These are phyloP conservation scores for Sus cebifrons DNA, from an alignment of 2,797 vertebrate genomes.

Conservation along the genomic window DNA sequence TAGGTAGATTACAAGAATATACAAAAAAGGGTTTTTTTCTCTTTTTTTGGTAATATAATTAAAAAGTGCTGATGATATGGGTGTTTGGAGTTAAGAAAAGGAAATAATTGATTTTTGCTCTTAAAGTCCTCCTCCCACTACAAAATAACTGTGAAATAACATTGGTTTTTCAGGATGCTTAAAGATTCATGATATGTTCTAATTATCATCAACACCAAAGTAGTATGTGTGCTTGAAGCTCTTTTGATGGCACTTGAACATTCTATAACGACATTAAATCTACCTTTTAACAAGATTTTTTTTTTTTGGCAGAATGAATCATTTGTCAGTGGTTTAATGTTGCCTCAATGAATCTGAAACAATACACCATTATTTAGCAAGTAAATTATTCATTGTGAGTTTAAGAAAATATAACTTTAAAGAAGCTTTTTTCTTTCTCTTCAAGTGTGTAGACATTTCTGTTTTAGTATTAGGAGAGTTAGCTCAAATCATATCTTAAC, in stretches of 20 bases:
- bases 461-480: not conserved
- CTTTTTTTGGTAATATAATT: not conserved
- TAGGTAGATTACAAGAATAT: not conserved
- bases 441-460: not conserved
- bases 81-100: not conserved
- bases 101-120: not conserved
- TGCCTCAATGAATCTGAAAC: not conserved
- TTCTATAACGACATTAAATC: not conserved
- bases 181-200: not conserved
- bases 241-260: not conserved
- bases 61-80: not conserved
- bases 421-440: not conserved
- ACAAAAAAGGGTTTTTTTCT: not conserved
- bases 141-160: not conserved
- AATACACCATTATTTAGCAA: not conserved
- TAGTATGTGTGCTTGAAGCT: not conserved
- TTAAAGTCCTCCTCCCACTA: not conserved
- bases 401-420: constrained; percentile 29
- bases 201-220: not conserved
- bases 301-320: not conserved
- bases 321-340: not conserved
- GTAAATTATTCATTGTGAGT: constrained; percentile 4
- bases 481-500: not conserved
- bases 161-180: not conserved
- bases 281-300: not conserved